These are phyloP conservation scores for Lamellibrachia satsuma DNA, from an alignment of 2,888 invertebrate genomes.

Conservation along the genomic window DNA sequence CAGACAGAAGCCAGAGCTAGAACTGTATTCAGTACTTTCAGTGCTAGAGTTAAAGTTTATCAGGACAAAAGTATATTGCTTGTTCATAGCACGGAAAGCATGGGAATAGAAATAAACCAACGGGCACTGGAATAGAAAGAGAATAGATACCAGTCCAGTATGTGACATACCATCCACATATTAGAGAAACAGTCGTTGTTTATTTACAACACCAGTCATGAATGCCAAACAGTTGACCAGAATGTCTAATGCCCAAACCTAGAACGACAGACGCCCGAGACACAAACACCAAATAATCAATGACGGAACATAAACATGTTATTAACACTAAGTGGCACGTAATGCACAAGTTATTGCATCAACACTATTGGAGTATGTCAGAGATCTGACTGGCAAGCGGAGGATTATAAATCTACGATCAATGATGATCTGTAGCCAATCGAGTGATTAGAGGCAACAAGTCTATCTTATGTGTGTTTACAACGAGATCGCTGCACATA, in stretches of 20 bases:
- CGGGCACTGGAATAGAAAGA: neutral
- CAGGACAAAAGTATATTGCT: too few relatives aligned
- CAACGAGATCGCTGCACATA: neutral
- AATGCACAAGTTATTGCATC: neutral
- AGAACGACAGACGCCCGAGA: neutral
- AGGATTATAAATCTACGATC: neutral
- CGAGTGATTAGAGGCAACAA: neutral
- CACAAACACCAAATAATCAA: neutral
- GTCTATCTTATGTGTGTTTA: neutral
- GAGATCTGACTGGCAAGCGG: neutral
- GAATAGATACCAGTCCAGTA: neutral
- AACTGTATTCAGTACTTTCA: too few relatives aligned
- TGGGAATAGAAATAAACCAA: neutral
- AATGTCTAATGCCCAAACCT: neutral
- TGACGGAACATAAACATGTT: neutral
- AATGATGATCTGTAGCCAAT: neutral
- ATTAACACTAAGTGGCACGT: neutral
- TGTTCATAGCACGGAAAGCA: neutral
- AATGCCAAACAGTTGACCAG: neutral
- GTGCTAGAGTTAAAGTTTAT: too few relatives aligned
- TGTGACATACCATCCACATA: neutral
- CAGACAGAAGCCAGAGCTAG: too few relatives aligned
- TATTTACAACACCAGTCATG: neutral
- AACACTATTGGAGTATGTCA: neutral
- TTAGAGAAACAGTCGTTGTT: neutral